Base-by-base conservation (phyloP, 2,888 invertebrate genomes). In the Tenthredo notha region DNA sequence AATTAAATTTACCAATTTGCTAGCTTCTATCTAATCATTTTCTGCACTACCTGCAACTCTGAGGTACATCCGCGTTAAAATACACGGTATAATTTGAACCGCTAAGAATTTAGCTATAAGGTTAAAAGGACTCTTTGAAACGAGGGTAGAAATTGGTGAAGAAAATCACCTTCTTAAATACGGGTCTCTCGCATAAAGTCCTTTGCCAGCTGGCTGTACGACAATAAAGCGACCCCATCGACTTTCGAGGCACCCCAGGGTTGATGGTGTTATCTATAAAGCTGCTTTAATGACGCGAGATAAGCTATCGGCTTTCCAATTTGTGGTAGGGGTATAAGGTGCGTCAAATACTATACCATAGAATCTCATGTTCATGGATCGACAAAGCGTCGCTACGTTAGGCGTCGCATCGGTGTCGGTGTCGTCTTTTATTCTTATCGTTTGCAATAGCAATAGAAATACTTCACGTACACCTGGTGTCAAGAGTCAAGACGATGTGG, bases 211-310 rank as follows among this genome's bases (percentile, higher is more conserved):
- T 67, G 67, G 29, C 67, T 50, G 50, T n/a, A 50, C 50, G 50
- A 29, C 75, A 50, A 37, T 54, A 54, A 29, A 29, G 33, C 54
- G 50, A 40, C n/a, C 54, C 40, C 72, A 43, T 74, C 43, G 72
- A 74, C 50, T 77, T 54, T 33, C 54, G 29, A 54, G 18, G 18
- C 77, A 50, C 50, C 80, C 37, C 21, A 40, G 58, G 40, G 61
- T 40, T 40, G 58, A 58, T 40, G 37, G 33, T 40, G 80, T 37
- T 21, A 61, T 61, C 21, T 18, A 74, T 61, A 40, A 61, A 61
- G 80, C 37, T 40, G 61, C 37, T 80, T 61, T 61, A 80, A 80
- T 80, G 80, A 61, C 40, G 40, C 61, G 40, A 80, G 80, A 80
- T 80, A 80, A 80, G 61, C 61, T 77, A 54, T 29, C 54, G 47